A percentile compares a stretch with the other conserved stretches of the same genome.
phyloP scores from a whole-genome alignment of 1,140 invertebrate genomes.

The Pseudomyrmex sp. region DNA sequence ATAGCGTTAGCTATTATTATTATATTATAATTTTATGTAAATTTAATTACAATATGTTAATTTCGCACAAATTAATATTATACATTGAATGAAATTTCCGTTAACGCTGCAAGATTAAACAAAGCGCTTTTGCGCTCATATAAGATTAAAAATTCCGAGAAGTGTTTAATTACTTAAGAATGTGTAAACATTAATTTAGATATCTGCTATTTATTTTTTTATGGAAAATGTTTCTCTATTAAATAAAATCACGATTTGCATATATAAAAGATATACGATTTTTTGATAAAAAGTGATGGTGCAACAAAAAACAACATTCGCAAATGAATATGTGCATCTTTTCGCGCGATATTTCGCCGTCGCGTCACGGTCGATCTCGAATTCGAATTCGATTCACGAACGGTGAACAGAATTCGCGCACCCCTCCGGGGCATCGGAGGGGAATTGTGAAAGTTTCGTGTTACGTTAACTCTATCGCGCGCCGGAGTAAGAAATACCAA shows the following conservation, averaged over 20 bases:
- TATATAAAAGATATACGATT: not conserved
- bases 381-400: slow-evolving; percentile 46
- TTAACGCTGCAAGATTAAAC: slow-evolving; percentile 1
- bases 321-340: not conserved
- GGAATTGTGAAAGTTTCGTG: slow-evolving; percentile 70
- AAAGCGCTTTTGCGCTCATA: not conserved
- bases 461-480: slow-evolving; percentile 59
- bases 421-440: slow-evolving; percentile 57
- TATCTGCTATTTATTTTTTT: too few relatives aligned
- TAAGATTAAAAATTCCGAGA: not conserved
- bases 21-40: slow-evolving; percentile 1
- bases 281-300: not conserved
- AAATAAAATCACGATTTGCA: too few relatives aligned
- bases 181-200: not conserved
- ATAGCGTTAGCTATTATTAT: not conserved
- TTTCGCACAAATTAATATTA: not conserved
- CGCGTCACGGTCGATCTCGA: slow-evolving; percentile 9
- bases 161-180: not conserved
- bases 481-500: slow-evolving; percentile 73
- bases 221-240: too few relatives aligned
- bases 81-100: not conserved
- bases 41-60: slow-evolving; percentile 7
- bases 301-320: not conserved
- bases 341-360: not conserved
- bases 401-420: slow-evolving; percentile 35